These are phyloP conservation scores for Eremophila alpestris DNA, from an alignment of 2,797 vertebrate species.

Conservation along the genomic window DNA sequence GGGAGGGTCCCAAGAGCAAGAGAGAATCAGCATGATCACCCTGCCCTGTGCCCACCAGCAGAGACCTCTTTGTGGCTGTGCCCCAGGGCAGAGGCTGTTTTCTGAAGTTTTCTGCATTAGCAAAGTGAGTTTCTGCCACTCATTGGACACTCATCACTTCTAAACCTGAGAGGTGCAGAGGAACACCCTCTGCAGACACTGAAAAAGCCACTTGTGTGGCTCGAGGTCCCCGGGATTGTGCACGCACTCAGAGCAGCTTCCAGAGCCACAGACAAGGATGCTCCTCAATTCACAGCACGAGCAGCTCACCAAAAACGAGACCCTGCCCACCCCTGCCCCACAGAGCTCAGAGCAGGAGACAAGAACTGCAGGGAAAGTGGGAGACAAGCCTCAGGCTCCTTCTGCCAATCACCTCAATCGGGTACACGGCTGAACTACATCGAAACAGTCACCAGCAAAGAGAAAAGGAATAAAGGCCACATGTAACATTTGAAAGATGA, in stretches of 20 bases:
- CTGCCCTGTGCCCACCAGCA: not conserved
- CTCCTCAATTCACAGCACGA: not conserved
- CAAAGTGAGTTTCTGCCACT: not conserved
- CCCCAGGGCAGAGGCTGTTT: not conserved
- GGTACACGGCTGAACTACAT: not conserved
- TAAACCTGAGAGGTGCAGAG: not conserved
- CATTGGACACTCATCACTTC: not conserved
- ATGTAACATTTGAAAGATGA: not conserved
- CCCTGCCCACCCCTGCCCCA: not conserved
- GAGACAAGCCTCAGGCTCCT: not conserved
- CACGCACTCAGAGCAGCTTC: rapidly evolving
- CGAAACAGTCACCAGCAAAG: not conserved
- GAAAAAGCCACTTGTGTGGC: rapidly evolving
- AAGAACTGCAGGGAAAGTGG: not conserved
- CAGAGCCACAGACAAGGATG: not conserved
- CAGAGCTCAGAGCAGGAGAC: not conserved
- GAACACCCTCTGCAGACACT: not conserved
- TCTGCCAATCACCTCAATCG: not conserved
- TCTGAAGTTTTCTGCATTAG: not conserved
- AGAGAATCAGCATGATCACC: rapidly evolving
- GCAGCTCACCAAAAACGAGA: not conserved
- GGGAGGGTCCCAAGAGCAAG: not conserved
- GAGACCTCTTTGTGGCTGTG: not conserved
- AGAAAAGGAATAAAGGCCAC: not conserved
- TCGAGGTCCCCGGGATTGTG: rapidly evolving